Conservation (phyloP, 1,140 invertebrate genomes). For the Bombus pyrosoma region DNA sequence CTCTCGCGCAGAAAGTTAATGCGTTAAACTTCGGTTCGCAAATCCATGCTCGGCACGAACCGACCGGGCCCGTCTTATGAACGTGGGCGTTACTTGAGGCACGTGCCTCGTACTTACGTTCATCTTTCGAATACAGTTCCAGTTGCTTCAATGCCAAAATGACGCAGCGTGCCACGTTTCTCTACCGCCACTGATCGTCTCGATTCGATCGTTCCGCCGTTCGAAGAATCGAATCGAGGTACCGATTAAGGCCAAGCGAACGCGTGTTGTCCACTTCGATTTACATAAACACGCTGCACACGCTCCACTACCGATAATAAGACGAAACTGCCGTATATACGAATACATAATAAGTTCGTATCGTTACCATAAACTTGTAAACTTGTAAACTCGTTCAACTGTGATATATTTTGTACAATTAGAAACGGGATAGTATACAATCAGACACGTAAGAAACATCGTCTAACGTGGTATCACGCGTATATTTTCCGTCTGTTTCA, state of each 20-base stretch:
- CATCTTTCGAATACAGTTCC: conserved; percentile 67
- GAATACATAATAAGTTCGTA: background rate
- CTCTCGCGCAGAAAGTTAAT: conserved; percentile 75
- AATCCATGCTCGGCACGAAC: conserved; percentile 72
- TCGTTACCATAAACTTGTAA: background rate
- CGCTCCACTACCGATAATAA: background rate
- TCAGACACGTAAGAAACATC: background rate
- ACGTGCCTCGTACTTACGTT: conserved; percentile 72
- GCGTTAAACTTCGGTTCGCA: conserved; percentile 79
- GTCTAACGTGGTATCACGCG: background rate
- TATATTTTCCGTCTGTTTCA: conserved; percentile 80
- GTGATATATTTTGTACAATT: background rate
- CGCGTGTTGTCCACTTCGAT: background rate
- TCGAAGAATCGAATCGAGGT: background rate
- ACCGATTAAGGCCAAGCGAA: background rate
- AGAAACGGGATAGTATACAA: background rate
- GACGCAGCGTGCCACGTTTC: background rate
- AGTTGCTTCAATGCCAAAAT: conserved; percentile 60
- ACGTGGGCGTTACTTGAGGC: conserved; percentile 77
- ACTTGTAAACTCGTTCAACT: background rate
- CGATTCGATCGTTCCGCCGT: background rate
- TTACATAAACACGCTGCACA: background rate
- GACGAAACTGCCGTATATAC: too few species aligned
- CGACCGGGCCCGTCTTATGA: conserved; percentile 69
- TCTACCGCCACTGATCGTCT: background rate